Conservation (phyloP, 2,113 vertebrate genomes). For the Anthoscopus minutus region DNA sequence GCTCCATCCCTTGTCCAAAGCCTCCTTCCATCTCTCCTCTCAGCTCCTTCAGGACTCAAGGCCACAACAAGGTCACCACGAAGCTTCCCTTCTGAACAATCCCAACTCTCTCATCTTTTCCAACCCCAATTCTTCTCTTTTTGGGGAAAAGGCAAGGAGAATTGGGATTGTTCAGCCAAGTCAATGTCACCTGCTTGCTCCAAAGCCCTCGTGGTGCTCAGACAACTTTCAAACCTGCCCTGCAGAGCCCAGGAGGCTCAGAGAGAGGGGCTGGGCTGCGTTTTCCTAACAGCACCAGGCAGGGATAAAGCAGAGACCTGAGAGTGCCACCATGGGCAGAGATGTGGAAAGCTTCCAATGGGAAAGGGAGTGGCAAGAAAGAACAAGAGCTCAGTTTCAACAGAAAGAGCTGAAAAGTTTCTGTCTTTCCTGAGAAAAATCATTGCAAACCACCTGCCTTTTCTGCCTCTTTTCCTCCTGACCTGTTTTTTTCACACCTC, state of each 20-base stretch:
- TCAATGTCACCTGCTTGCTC: not conserved
- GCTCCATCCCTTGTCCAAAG: not conserved
- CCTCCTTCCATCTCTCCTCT: not conserved
- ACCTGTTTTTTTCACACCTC: accelerated
- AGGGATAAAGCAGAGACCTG: not conserved
- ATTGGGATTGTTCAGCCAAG: not conserved
- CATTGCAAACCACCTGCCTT: not conserved
- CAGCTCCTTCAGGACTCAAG: not conserved
- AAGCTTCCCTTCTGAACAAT: not conserved
- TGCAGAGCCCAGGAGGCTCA: not conserved
- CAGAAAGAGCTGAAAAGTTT: not conserved
- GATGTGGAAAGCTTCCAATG: not conserved
- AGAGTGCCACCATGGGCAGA: not conserved
- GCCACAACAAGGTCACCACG: accelerated
- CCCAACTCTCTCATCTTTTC: not conserved
- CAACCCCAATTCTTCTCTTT: not conserved
- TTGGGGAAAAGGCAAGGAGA: not conserved
- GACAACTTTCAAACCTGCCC: not conserved
- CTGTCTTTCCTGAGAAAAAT: not conserved
- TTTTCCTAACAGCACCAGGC: not conserved
- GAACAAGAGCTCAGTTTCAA: not conserved
- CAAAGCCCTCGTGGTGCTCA: not conserved
- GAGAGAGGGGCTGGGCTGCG: not conserved
- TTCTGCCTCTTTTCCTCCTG: not conserved
- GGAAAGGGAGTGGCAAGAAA: not conserved